A percentile compares a stretch with the other conserved stretches of the same genome.
These are phyloP conservation scores for Lipophrys pholis DNA, from an alignment of 2,113 vertebrate genomes.

Conservation along the genomic window DNA sequence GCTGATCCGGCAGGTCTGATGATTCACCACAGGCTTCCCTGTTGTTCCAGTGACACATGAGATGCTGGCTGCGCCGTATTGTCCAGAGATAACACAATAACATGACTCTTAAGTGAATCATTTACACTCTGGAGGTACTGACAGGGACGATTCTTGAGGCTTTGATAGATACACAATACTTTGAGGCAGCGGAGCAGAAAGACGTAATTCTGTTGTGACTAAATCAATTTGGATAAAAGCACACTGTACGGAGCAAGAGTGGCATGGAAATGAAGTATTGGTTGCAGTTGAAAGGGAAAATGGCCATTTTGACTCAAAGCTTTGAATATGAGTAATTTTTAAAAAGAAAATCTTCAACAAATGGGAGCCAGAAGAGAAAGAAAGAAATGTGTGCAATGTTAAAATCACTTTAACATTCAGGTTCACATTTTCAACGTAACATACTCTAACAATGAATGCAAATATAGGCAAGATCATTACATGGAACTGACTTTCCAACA, in stretches of 20 bases:
- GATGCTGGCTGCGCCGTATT: conserved; percentile 44
- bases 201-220: conserved; percentile 43
- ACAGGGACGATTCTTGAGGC: conserved; percentile 28
- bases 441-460: background rate
- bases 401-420: background rate
- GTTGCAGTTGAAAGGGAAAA: conserved; percentile 19
- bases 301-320: conserved; percentile 4
- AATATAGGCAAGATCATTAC: background rate
- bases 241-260: conserved; percentile 3
- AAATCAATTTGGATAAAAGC: conserved; percentile 35
- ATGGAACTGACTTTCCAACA: no score
- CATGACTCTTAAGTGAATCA: conserved; percentile 56
- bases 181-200: conserved; percentile 35
- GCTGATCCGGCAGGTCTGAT: conserved; percentile 34
- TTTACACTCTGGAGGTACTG: conserved; percentile 41
- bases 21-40: conserved; percentile 63
- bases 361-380: background rate
- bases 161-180: conserved; percentile 37
- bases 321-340: conserved; percentile 1
- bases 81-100: conserved; percentile 58
- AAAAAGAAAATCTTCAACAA: background rate
- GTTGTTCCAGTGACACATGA: conserved; percentile 57
- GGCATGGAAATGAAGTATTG: conserved; percentile 20
- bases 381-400: background rate
- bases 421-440: background rate